Percentiles rank a stretch among this genome's conserved stretches.
Conservation (phyloP, 2,888 invertebrate species). For the Hypena proboscidalis region DNA sequence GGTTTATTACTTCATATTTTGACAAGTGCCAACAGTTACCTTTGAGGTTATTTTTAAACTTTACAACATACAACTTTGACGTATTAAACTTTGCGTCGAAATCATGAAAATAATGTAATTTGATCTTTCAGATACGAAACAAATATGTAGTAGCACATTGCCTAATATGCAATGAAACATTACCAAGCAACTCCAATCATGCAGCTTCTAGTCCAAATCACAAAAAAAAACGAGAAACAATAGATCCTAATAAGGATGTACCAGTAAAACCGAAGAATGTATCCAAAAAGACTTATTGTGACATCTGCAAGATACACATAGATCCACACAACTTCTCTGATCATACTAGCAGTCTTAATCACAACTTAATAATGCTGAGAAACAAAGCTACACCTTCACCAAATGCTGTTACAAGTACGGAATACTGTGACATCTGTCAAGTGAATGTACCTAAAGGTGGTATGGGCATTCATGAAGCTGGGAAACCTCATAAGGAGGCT, state of each 20-base stretch:
- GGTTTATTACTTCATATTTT: too few relatives aligned
- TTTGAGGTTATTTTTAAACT: too few relatives aligned
- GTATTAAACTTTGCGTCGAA: too few relatives aligned
- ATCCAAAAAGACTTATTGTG: constrained; percentile 6
- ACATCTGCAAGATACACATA: constrained; percentile 9
- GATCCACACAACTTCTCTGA: neutral
- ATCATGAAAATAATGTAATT: too few relatives aligned
- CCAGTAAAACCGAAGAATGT: neutral
- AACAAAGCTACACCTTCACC: neutral
- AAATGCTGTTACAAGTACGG: neutral
- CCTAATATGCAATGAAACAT: neutral
- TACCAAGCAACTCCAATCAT: neutral
- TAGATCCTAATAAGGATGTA: neutral
- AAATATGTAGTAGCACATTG: neutral
- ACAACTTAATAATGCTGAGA: neutral
- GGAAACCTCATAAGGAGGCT: neutral
- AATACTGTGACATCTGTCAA: constrained; percentile 13
- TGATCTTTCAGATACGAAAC: neutral
- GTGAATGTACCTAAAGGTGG: constrained; percentile 9
- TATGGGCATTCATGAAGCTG: constrained; percentile 4
- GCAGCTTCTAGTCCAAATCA: neutral
- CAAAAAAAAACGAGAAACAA: neutral
- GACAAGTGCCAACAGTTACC: too few relatives aligned
- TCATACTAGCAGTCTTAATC: constrained; percentile 7
- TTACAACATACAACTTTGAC: too few relatives aligned